phyloP scores from a whole-genome alignment of 2,797 vertebrate species.

The Arnoldichthys spilopterus region DNA sequence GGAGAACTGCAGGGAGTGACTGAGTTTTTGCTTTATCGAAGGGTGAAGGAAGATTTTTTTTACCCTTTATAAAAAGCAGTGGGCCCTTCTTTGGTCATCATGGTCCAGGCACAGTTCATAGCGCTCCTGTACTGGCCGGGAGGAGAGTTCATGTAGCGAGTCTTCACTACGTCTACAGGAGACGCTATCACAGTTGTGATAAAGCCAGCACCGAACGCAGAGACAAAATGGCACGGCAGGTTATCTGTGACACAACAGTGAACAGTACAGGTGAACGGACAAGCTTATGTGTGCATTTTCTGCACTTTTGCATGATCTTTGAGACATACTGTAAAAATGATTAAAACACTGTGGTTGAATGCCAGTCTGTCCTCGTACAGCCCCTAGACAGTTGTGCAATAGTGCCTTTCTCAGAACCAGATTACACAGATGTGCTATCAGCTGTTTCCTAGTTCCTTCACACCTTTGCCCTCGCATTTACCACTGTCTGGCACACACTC shows the following conservation, averaged over 20 bases:
- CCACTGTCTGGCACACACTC: neutral
- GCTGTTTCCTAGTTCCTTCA: conserved; percentile 12
- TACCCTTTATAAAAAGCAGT: conserved; percentile 92
- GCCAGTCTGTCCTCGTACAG: neutral
- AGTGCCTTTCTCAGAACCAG: neutral
- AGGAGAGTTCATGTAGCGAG: conserved; percentile 89
- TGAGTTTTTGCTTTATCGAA: neutral
- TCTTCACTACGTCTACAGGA: conserved; percentile 90
- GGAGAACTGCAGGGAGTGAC: neutral
- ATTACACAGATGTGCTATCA: conserved; percentile 5
- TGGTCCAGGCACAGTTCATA: conserved; percentile 82
- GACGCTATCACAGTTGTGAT: conserved; percentile 87
- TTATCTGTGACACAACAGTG: conserved; percentile 74
- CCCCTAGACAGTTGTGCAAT: neutral
- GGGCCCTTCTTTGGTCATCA: conserved; percentile 86
- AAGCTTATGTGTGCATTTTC: neutral
- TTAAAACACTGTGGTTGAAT: neutral
- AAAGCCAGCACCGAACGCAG: conserved; percentile 86
- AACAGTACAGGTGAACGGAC: neutral
- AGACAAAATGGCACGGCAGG: conserved; percentile 86
- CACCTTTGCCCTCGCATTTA: conserved; percentile 27
- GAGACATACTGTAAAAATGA: neutral
- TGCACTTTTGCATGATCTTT: neutral
- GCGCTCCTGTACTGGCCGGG: conserved; percentile 85
- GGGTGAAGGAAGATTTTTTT: conserved; percentile 31